Evolutionary conservation across 2,113 vertebrate species (phyloP).

Genomic region (Peromyscus polionotus): DNA sequence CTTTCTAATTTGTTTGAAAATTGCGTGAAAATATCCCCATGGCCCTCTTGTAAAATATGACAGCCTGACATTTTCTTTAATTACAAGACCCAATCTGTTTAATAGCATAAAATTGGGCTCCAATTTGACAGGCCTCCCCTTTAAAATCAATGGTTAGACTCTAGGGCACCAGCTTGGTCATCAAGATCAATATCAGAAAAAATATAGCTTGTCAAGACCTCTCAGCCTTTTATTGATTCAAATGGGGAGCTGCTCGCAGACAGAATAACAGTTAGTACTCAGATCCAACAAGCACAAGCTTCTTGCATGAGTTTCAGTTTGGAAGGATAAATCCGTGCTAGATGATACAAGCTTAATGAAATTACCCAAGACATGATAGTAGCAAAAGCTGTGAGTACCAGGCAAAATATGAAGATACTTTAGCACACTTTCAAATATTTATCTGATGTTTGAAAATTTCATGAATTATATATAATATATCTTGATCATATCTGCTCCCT

Average conservation of each 20-base stretch:
- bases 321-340: constrained; percentile 78
- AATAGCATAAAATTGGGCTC: constrained; percentile 86
- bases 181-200: constrained; percentile 88
- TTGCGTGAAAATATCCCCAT: constrained; percentile 79
- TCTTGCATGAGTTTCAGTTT: constrained; percentile 82
- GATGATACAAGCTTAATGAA: constrained; percentile 72
- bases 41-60: constrained; percentile 84
- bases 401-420: background rate
- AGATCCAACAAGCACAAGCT: constrained; percentile 80
- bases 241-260: constrained; percentile 80
- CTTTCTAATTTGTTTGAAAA: constrained; percentile 79
- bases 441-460: background rate
- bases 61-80: constrained; percentile 87
- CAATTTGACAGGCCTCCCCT: constrained; percentile 84
- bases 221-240: constrained; percentile 89
- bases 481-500: background rate
- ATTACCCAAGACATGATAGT: constrained; percentile 53
- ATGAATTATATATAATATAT: background rate
- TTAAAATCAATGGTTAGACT: constrained; percentile 89
- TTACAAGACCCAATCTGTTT: constrained; percentile 86
- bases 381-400: constrained; percentile 47
- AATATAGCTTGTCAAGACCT: constrained; percentile 86
- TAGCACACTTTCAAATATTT: background rate
- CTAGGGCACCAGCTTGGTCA: constrained; percentile 88
- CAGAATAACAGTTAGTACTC: constrained; percentile 86